Evolutionary conservation across 2,113 vertebrate species (phyloP).

Genomic region (Vulpes ferrilata): DNA sequence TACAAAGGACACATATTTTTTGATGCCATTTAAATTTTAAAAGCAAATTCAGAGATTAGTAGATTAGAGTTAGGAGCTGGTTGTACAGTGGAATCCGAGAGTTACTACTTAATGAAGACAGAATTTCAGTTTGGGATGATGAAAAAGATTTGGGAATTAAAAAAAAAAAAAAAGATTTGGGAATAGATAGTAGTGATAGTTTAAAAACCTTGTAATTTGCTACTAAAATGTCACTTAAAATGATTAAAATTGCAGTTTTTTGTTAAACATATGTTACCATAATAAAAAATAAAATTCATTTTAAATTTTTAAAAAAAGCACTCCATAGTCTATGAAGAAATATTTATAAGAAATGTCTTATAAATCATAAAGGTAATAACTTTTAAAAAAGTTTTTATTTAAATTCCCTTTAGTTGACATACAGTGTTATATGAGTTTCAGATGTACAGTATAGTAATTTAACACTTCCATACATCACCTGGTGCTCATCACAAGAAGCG

Average conservation of each 20-base stretch:
- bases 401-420: too few relatives aligned
- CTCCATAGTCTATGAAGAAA: background rate
- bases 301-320: background rate
- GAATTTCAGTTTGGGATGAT: background rate
- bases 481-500: too few relatives aligned
- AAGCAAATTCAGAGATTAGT: background rate
- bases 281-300: background rate
- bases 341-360: conserved; percentile 13
- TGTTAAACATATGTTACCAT: background rate
- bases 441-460: too few relatives aligned
- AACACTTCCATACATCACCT: too few relatives aligned
- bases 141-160: background rate
- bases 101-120: background rate
- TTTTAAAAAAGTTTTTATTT: background rate
- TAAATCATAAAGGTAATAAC: background rate
- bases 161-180: background rate
- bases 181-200: background rate
- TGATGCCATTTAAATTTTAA: background rate
- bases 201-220: conserved; percentile 9
- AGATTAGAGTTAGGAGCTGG: background rate
- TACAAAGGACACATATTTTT: too few relatives aligned
- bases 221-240: background rate
- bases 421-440: too few relatives aligned
- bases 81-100: background rate
- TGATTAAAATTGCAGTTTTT: conserved; percentile 9